phyloP scores from a whole-genome alignment of 2,113 vertebrate genomes.

The Azemiops feae region DNA sequence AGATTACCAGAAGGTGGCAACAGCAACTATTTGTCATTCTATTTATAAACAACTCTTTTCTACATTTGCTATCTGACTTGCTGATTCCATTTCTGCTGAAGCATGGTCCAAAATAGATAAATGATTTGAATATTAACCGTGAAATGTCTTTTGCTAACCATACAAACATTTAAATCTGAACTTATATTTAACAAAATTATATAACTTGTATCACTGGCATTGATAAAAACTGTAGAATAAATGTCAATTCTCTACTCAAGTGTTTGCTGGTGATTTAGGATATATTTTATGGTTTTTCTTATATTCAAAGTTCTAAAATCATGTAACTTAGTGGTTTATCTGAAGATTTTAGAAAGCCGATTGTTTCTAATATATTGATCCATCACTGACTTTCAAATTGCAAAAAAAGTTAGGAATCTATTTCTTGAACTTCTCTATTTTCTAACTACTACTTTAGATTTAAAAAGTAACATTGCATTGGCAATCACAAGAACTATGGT shows the following conservation, averaged over 20 bases:
- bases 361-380: neutral
- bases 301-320: neutral
- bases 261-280: slow-evolving; percentile 61
- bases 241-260: slow-evolving; percentile 63
- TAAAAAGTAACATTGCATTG: neutral
- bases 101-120: slow-evolving; percentile 57
- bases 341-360: neutral
- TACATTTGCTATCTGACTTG: slow-evolving; percentile 34
- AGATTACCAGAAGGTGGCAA: slow-evolving; percentile 46
- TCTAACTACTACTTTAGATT: neutral
- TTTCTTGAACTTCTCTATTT: neutral
- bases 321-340: neutral
- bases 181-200: slow-evolving; percentile 69
- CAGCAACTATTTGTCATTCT: slow-evolving; percentile 31
- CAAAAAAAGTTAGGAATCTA: no score
- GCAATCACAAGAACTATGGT: neutral
- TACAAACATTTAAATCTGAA: slow-evolving; percentile 66
- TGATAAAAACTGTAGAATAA: slow-evolving; percentile 70
- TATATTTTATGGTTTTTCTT: slow-evolving; percentile 38
- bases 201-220: slow-evolving; percentile 68
- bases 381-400: neutral
- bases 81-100: slow-evolving; percentile 41
- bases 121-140: slow-evolving; percentile 46
- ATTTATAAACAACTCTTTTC: slow-evolving; percentile 12
- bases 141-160: slow-evolving; percentile 51